Base-by-base conservation (phyloP, 30 jellyfish, hydroid and myxozoan species). In the Mastigias papua region DNA sequence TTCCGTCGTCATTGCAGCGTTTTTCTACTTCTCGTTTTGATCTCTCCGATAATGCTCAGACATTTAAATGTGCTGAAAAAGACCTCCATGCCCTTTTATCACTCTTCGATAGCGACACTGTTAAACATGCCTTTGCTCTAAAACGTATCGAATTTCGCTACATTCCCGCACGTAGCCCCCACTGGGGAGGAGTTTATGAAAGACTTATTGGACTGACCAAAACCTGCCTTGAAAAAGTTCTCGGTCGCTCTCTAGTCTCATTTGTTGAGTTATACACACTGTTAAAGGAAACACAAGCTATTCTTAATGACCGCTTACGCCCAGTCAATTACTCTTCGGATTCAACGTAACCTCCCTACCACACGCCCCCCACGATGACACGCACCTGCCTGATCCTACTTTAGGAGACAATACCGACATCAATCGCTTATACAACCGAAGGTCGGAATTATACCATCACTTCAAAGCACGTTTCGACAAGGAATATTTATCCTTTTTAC, bases 171-270 rank as follows among this genome's bases (percentile, higher is more conserved):
- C 63, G 97, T 28, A 82, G 89, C 69, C 91, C 95, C 8, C 86
- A 90, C 96, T 81, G 97, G 97, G 93, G 97, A 69, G 27, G 93
- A 89, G 51, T 84, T 82, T 73, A 70, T 73, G 96, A 90, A 78
- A 50, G 96, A 20, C 54, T 85, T 73, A 70, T 81, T 66, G 93
- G 93, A 37, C 25, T 88, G 2, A 66, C 71, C 51, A 90, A 90
- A 74, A 2, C 84, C 22, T 48, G 78, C 10, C 64, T 71, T 21
- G 26, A 79, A 32, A 80, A 80, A 68, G 90, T 87, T 34, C 66
- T 74, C 61, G 90, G 91, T 33, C 74, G 76, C 48, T 29, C 88
- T 28, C 37, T 81, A 31, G 64, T 90, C 31, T 48, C 77, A 8
- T 90, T 76, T 6, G 48, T 33, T 21, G 76, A 48, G 76, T 35